These are phyloP conservation scores for Spodoptera exigua DNA, from an alignment of 2,888 invertebrate genomes.

Conservation along the genomic window DNA sequence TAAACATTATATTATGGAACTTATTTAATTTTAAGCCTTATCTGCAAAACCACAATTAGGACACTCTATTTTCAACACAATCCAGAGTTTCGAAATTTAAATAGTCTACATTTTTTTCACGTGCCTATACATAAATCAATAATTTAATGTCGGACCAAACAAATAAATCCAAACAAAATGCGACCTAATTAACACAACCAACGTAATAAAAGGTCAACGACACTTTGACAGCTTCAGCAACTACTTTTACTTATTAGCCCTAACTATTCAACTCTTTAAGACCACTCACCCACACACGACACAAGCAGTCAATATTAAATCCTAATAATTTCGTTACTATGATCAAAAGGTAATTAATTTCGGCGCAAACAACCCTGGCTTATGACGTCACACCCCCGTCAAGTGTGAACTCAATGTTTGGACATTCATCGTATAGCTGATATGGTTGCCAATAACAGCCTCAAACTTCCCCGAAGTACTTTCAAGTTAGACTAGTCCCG, in stretches of 20 bases:
- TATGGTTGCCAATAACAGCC: constrained; percentile 55
- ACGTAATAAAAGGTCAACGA: neutral
- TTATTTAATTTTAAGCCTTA: too few species aligned
- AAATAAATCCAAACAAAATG: too few species aligned
- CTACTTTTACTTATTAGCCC: neutral
- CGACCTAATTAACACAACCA: neutral
- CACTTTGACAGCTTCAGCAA: neutral
- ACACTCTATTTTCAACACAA: too few species aligned
- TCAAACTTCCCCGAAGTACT: constrained; percentile 39
- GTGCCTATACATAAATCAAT: too few species aligned
- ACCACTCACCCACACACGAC: constrained; percentile 13
- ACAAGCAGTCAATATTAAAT: constrained; percentile 28
- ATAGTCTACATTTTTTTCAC: too few species aligned
- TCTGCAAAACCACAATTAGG: too few species aligned
- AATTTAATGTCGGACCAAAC: too few species aligned
- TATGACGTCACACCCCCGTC: constrained; percentile 64
- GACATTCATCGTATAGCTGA: constrained; percentile 54
- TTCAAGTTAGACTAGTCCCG: constrained; percentile 36
- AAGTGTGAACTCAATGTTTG: constrained; percentile 58
- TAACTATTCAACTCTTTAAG: constrained; percentile 11
- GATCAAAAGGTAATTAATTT: constrained; percentile 57
- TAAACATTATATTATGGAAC: too few species aligned
- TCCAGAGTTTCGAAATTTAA: too few species aligned
- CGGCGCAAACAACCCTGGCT: constrained; percentile 40
- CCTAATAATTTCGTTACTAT: constrained; percentile 50